Evolutionary conservation across 2,113 vertebrate genomes (phyloP).

Genomic region (Aramus guarauna): DNA sequence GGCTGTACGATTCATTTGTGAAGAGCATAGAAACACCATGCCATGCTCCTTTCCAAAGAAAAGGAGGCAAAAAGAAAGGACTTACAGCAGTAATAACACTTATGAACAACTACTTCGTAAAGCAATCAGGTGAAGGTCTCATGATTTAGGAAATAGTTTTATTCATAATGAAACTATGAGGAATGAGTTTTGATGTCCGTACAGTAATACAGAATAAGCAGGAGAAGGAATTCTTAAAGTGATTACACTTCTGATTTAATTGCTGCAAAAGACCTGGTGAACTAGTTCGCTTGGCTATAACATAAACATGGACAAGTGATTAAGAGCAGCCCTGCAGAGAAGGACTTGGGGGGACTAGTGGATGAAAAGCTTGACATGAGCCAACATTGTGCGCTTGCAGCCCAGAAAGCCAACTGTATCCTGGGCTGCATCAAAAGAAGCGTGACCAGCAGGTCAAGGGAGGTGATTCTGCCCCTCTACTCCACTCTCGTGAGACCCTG

Average conservation of each 20-base stretch:
- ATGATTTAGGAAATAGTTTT: background rate
- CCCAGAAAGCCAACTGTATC: rapidly evolving
- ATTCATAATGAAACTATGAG: background rate
- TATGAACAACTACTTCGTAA: background rate
- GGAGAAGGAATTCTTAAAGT: background rate
- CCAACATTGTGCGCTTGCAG: rapidly evolving
- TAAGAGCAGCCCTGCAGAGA: background rate
- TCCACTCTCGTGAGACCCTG: background rate
- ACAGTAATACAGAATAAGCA: background rate
- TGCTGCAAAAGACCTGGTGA: background rate
- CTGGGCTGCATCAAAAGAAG: background rate
- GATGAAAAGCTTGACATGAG: background rate
- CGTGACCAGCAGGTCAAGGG: rapidly evolving
- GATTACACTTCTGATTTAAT: background rate
- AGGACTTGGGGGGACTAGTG: background rate
- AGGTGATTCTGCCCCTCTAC: background rate
- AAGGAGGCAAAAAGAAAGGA: background rate
- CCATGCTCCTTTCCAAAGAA: background rate
- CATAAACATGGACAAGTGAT: background rate
- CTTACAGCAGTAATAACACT: background rate
- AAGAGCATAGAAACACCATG: background rate
- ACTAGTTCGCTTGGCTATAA: background rate
- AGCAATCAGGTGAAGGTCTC: background rate
- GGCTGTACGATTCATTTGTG: background rate
- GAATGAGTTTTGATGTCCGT: background rate